These are phyloP conservation scores for Actenoides hombroni DNA, from an alignment of 2,113 vertebrate species.

Conservation along the genomic window DNA sequence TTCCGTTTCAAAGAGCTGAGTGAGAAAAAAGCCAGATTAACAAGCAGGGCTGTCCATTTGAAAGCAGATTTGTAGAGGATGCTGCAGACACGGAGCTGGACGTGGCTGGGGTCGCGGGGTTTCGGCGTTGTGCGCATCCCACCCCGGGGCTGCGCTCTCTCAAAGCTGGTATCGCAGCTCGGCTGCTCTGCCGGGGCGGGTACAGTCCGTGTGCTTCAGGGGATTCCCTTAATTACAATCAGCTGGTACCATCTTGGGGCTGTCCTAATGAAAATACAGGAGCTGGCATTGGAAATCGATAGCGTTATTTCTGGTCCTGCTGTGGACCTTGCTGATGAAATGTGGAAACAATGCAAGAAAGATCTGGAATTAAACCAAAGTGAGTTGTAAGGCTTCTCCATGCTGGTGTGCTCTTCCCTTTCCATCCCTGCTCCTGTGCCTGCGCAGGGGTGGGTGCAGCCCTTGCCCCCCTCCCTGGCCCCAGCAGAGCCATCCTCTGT, in stretches of 20 bases:
- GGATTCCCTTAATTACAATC: neutral
- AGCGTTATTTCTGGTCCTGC: neutral
- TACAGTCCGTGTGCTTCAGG: rapidly evolving
- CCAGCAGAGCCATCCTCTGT: neutral
- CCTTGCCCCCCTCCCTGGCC: neutral
- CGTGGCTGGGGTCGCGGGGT: rapidly evolving
- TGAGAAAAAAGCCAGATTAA: neutral
- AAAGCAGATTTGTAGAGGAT: neutral
- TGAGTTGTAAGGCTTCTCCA: neutral
- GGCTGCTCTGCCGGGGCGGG: rapidly evolving
- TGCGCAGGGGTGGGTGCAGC: neutral
- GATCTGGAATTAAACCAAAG: neutral
- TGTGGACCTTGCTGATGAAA: neutral
- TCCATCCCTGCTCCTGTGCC: neutral
- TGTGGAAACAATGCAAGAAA: neutral
- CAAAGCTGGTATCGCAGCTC: rapidly evolving
- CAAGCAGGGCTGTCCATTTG: neutral
- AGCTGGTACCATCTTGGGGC: neutral
- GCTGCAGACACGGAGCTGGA: neutral
- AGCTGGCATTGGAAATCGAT: neutral
- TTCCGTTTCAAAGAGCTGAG: neutral
- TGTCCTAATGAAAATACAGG: neutral
- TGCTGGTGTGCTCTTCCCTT: neutral
- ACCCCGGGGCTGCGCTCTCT: neutral
- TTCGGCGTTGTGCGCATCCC: rapidly evolving